Evolutionary conservation across 2,797 vertebrate genomes (phyloP).

Genomic region (Parauchenoglanis punctatus): DNA sequence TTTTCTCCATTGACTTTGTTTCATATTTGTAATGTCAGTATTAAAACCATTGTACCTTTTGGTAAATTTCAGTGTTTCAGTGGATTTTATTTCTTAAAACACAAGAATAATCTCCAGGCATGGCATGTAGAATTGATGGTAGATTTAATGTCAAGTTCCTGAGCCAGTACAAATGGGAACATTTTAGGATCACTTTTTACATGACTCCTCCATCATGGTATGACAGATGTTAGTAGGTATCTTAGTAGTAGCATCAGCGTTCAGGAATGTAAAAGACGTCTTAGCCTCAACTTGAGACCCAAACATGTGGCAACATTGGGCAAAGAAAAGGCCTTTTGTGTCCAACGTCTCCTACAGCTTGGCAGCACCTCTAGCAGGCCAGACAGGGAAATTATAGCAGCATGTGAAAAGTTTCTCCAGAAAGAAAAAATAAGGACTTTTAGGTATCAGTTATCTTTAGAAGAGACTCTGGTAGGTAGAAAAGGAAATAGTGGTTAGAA

Average conservation of each 20-base stretch:
- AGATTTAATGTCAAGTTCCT: neutral
- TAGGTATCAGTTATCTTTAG: neutral
- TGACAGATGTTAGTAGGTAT: conserved; percentile 45
- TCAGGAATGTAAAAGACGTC: conserved; percentile 63
- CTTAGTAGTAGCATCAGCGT: conserved; percentile 53
- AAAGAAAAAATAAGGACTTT: conserved; percentile 13
- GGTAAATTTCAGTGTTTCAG: conserved; percentile 8
- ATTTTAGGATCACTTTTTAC: conserved; percentile 24
- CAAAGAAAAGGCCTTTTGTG: conserved; percentile 68
- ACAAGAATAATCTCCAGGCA: neutral
- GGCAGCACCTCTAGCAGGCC: conserved; percentile 61
- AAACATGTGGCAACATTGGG: conserved; percentile 60
- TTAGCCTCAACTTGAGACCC: conserved; percentile 49
- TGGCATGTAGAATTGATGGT: neutral
- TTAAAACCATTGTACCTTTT: conserved; percentile 16
- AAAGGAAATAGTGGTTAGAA: neutral
- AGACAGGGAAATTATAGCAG: conserved; percentile 57
- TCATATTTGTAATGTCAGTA: neutral
- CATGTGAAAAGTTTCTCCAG: conserved; percentile 49
- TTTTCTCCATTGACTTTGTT: neutral
- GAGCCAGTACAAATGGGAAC: neutral
- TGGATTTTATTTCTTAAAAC: neutral
- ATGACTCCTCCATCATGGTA: conserved; percentile 21
- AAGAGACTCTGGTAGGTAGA: neutral
- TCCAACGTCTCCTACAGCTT: conserved; percentile 57